phyloP scores from a whole-genome alignment of 2,888 invertebrate genomes.

The Leptinotarsa juncta region DNA sequence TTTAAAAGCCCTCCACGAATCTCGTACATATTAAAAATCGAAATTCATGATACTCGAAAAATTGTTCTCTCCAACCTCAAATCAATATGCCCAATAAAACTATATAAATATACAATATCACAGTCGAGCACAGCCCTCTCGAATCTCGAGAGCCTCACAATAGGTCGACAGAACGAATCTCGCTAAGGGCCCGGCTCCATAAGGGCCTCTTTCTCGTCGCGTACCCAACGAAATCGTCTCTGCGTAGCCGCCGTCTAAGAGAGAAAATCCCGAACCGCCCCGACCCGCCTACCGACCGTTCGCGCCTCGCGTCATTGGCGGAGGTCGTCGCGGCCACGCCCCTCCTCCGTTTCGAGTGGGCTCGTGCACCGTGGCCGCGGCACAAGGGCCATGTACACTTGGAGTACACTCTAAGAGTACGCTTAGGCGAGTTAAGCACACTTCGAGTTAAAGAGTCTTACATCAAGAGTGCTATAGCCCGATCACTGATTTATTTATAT shows the following conservation, averaged over 20 bases:
- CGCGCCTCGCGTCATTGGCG: constrained; percentile 20
- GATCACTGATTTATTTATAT: constrained; percentile 69
- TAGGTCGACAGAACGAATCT: constrained; percentile 54
- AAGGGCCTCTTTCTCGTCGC: constrained; percentile 40
- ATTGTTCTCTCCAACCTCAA: constrained; percentile 52
- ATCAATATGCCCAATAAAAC: constrained; percentile 66
- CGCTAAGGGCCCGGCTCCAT: constrained; percentile 35
- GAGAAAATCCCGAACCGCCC: constrained; percentile 19
- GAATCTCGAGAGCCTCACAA: constrained; percentile 57
- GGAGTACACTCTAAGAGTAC: constrained; percentile 67
- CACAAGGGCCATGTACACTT: constrained; percentile 67
- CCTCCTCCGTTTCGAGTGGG: constrained; percentile 33
- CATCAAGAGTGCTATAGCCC: constrained; percentile 67
- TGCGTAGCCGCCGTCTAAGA: constrained; percentile 30
- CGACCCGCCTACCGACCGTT: constrained; percentile 28
- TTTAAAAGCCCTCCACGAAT: constrained; percentile 38
- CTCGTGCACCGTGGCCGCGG: constrained; percentile 61
- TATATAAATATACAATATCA: constrained; percentile 66
- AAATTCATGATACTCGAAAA: constrained; percentile 52
- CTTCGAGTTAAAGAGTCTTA: constrained; percentile 68
- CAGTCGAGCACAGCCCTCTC: constrained; percentile 59
- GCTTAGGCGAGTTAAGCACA: constrained; percentile 68
- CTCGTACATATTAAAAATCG: constrained; percentile 34
- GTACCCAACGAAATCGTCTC: constrained; percentile 27
- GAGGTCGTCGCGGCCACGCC: constrained; percentile 29